Evolutionary conservation across 1,140 invertebrate genomes (phyloP).

Genomic region (Hormaphis cornu): DNA sequence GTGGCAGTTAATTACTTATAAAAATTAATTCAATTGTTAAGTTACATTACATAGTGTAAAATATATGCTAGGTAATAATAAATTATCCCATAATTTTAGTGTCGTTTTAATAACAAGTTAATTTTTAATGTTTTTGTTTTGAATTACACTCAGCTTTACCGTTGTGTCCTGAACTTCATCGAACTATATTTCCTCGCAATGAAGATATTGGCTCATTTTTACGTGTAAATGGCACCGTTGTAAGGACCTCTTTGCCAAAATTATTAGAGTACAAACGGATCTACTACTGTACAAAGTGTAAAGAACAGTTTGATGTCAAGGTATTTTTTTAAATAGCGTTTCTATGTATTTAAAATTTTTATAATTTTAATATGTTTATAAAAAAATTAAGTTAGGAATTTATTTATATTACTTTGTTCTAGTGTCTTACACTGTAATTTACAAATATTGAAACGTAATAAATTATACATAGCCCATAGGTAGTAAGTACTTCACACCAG

Average conservation of each 20-base stretch:
- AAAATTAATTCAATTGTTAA: too few species aligned
- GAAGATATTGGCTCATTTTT: constrained; percentile 58
- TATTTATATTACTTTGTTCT: neutral
- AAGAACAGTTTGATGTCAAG: constrained; percentile 53
- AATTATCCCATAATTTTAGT: too few species aligned
- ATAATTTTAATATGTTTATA: neutral
- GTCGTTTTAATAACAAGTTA: too few species aligned
- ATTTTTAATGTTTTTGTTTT: too few species aligned
- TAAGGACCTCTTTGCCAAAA: constrained; percentile 62
- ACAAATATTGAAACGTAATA: neutral
- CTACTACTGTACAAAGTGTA: constrained; percentile 70
- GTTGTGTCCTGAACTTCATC: constrained; percentile 49
- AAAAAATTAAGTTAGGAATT: neutral
- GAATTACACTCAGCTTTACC: constrained; percentile 52
- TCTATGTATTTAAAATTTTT: neutral
- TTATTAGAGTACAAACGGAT: constrained; percentile 65
- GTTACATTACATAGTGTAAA: too few species aligned
- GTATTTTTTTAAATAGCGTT: constrained; percentile 42
- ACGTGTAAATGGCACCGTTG: constrained; percentile 57
- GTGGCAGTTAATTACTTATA: too few species aligned
- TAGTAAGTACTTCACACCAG: neutral
- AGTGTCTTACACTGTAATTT: neutral
- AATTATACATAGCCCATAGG: neutral
- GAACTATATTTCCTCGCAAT: constrained; percentile 54
- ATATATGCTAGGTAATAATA: too few species aligned